A percentile compares a stretch with the other conserved stretches of the same genome.
Conservation (phyloP, 1,140 invertebrate species). For the Pseudomyrmex dendroicus region DNA sequence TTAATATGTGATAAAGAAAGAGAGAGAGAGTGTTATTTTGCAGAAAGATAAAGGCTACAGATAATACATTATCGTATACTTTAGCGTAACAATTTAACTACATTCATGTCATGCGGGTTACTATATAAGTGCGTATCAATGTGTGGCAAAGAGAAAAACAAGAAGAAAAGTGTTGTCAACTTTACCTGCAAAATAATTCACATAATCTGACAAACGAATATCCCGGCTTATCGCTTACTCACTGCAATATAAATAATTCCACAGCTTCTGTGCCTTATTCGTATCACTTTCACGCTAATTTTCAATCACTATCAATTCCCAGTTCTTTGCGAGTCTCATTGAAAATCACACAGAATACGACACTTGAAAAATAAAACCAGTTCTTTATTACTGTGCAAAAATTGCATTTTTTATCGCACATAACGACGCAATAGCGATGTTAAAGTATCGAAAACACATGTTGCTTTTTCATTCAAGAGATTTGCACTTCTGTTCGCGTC, state of each 20-base stretch:
- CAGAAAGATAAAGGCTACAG: constrained; percentile 3
- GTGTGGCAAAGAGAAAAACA: not conserved
- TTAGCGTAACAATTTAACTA: constrained; percentile 4
- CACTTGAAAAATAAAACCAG: not conserved
- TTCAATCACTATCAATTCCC: not conserved
- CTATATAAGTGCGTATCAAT: too few relatives aligned
- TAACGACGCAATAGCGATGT: not conserved
- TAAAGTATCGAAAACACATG: not conserved
- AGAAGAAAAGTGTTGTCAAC: too few relatives aligned
- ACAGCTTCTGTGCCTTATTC: not conserved
- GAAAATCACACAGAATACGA: not conserved
- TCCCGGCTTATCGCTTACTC: not conserved
- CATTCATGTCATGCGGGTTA: not conserved
- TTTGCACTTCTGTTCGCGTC: not conserved
- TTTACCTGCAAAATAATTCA: not conserved
- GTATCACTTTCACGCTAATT: constrained; percentile 1
- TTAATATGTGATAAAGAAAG: not conserved
- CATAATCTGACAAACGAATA: not conserved
- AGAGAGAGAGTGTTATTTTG: not conserved
- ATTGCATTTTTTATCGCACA: not conserved
- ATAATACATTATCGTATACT: constrained; percentile 1
- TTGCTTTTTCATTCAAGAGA: not conserved
- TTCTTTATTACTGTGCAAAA: not conserved
- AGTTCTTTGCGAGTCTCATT: not conserved
- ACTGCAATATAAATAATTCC: not conserved